Base-by-base conservation (phyloP, 1,140 invertebrate genomes). In the Tetragonula clypearis region DNA sequence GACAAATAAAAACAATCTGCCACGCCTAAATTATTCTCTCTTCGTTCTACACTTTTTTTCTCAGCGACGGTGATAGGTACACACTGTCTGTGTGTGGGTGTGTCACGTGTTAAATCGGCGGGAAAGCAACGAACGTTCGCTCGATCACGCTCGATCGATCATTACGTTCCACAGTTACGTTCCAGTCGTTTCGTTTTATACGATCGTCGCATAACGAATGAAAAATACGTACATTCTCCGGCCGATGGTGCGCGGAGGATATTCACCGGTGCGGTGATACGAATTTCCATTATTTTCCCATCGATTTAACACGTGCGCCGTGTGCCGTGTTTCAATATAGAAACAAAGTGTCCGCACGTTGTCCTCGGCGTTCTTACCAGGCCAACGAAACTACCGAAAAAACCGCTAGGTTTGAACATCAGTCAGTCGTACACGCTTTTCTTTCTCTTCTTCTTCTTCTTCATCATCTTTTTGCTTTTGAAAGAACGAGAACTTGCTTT, bases 241-340 rank as follows among this genome's bases (percentile, higher is more conserved):
- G 62, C 19, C 35, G 79, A 17, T 79, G 9, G 26, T 69, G 26
- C 21, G 8, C 66, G n/a, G 5, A 41, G 41, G 41, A 41, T 41
- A 41, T n/a, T 23, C 15, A n/a, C 9, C 19, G 30, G 14, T 12
- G 69, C 6, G 30, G 2, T 26, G 60, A 41, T 56, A 84, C 41
- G 71, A 84, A 53, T 21, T 68, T 35, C 53, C 81, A 66, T 83
- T 69, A 58, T 69, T n/a, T 41, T 35, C 41, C 23, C 66, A 26
- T 62, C 68, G 14, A n/a, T 84, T 72, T 14, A 30, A 62, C 30
- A 3, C 35, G 3, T 26, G 26, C 60, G 65, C 41, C 75, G 41
- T 49, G 58, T n/a, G 5, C 19, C 58, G 14, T 55, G 23, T 56
- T 35, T 6, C 21, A 49, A 17, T n/a, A 12, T 23, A n/a, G 60